Base-by-base conservation (phyloP, 2,113 vertebrate genomes). In the Chaenocephalus aceratus region DNA sequence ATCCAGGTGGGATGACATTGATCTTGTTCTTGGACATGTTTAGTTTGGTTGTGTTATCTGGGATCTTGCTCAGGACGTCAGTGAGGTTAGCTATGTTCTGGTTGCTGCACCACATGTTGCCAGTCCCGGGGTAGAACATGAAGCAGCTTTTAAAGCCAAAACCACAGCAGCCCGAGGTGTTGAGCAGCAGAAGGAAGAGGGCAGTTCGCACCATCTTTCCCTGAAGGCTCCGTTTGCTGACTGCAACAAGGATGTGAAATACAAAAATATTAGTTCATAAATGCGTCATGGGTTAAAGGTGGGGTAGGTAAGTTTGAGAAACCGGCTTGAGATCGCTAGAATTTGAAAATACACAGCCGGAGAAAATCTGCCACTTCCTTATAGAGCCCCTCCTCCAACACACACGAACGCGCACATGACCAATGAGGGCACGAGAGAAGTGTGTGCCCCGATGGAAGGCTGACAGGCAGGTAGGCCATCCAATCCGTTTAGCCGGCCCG, bases 11-110 rank as follows among this genome's bases (percentile, higher is more conserved):
- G 65, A 88, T 36, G 18, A 56, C 51, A 18, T 0, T 11, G 62
- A 89, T 87, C 23, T 52, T 63, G 62, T 88, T 85, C 26, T 60
- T 74, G 4, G 63, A 73, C 26, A 88, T 59, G 4, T 70, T 86
- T 30, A 88, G 75, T 2, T 2, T 10, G 15, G 61, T 23, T 41
- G 13, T 23, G 46, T 87, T 81, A 1, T 58, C 44, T 52, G 84
- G 70, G 46, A 79, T 11, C 57, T 61, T 44, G 41, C 51, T 44
- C 26, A 77, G 0, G 6, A 80, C 81, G 0, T 63, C 61, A 11
- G 78, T 34, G 51, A 90, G 59, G 52, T 86, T 72, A 1, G 9
- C 64, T 10, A 86, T 85, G 48, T 79, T 58, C 7, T 0, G 1
- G 41, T 70, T 72, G 36, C 3, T 52, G 63, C 86, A 88, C 73